Base-by-base conservation (phyloP, 2,888 invertebrate species). In the Pterostichus niger region DNA sequence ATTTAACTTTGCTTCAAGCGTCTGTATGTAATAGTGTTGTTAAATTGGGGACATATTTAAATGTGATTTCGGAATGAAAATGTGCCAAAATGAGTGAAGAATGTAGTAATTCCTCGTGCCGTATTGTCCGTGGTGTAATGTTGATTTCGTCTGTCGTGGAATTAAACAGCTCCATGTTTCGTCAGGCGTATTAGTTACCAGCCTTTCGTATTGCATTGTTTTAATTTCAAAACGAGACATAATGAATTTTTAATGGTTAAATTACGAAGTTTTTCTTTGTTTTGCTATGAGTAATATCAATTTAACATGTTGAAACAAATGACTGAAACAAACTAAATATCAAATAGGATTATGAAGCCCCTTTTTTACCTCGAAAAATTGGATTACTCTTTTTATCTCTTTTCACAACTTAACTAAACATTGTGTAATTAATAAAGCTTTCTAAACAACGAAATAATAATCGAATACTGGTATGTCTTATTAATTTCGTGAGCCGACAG, bases 171-270 rank as follows among this genome's bases (percentile, higher is more conserved):
- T n/a, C 24, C 24, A 31, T 13, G 24, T 75, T 75, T 75, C 75
- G 75, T 75, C 75, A 75, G 49, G 44, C 35, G 9, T 40, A 40
- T n/a, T 33, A 24, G 31, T 13, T 17, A 59, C 17, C 35, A 64
- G 35, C 35, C 64, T 64, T 35, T 35, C n/a, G 31, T 49, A 75
- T 75, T 75, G 75, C 75, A 75, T 75, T 75, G 75, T 75, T 52
- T 71, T 52, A 75, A 75, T 75, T 75, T 75, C 75, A 75, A 75
- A 75, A 75, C 71, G 24, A 71, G 35, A 71, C 75, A 52, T 75
- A 75, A 75, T 75, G 75, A 75, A 75, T 75, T 75, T 75, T 75
- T 75, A 75, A 75, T 75, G 75, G 75, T 75, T 33, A 35, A 33
- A 31, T 64, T 75, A 75, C 75, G 13, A 33, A 75, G 49, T 75